phyloP scores from a whole-genome alignment of 2,797 vertebrate species.

The Morelia viridis region DNA sequence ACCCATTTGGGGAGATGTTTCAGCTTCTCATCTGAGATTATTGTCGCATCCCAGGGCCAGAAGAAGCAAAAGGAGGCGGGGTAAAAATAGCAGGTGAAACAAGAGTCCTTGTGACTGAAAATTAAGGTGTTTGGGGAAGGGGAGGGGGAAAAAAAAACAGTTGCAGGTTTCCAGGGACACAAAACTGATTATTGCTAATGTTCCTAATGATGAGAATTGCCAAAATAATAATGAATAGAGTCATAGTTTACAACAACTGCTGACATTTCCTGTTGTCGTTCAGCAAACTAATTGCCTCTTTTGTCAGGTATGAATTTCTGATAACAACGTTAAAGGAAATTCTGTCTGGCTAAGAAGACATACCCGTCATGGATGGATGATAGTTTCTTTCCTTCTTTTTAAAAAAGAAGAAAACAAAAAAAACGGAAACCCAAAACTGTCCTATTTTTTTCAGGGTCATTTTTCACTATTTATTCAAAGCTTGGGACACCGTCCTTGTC shows the following conservation, averaged over 20 bases:
- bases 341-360: slow-evolving; percentile 33
- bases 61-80: slow-evolving; percentile 37
- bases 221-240: slow-evolving; percentile 61
- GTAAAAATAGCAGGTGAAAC: slow-evolving; percentile 49
- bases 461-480: slow-evolving; percentile 30
- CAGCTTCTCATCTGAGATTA: slow-evolving; percentile 39
- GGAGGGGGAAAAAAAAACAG: slow-evolving; percentile 47
- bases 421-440: not conserved
- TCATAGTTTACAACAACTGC: slow-evolving; percentile 55
- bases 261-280: slow-evolving; percentile 60
- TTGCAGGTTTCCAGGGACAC: slow-evolving; percentile 49
- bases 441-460: not conserved
- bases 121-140: slow-evolving; percentile 41
- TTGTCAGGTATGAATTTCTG: slow-evolving; percentile 58
- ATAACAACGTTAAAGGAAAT: slow-evolving; percentile 47
- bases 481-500: not conserved
- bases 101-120: not conserved
- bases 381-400: not conserved
- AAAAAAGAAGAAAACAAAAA: not conserved
- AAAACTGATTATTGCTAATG: slow-evolving; percentile 59
- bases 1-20: slow-evolving; percentile 42
- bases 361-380: slow-evolving; percentile 31
- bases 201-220: slow-evolving; percentile 61
- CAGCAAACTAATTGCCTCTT: slow-evolving; percentile 63
- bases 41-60: slow-evolving; percentile 7